Conservation (phyloP, 2,113 vertebrate genomes). For the Addax nasomaculatus region DNA sequence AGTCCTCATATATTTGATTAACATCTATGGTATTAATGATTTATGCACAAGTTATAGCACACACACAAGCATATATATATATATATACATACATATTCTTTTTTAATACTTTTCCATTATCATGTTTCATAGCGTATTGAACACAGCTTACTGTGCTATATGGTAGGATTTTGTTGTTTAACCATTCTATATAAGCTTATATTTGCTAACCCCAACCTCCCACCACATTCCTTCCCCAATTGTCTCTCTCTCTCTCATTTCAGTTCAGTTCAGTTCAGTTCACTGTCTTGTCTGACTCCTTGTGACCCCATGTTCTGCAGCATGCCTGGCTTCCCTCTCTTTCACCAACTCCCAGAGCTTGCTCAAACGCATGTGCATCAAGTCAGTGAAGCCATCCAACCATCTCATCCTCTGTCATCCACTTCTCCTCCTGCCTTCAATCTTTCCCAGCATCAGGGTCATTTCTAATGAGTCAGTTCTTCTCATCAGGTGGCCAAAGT, state of each 20-base stretch:
- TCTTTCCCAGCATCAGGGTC: not conserved
- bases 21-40: not conserved
- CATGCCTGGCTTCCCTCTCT: not conserved
- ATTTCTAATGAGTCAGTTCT: not conserved
- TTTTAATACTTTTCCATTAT: not conserved
- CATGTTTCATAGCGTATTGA: not conserved
- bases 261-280: not conserved
- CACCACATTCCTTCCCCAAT: not conserved
- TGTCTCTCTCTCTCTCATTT: not conserved
- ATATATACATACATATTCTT: not conserved
- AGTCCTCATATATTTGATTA: not conserved
- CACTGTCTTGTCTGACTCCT: not conserved
- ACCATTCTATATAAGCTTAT: not conserved
- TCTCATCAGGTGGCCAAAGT: not conserved
- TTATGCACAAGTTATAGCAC: not conserved
- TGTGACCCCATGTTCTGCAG: not conserved
- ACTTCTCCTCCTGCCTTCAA: not conserved
- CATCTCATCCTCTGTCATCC: not conserved
- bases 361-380: not conserved
- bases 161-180: not conserved
- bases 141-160: not conserved
- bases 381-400: not conserved
- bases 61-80: not conserved
- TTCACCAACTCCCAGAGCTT: not conserved
- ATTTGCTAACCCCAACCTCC: not conserved